Conservation (phyloP, 92 coral and sea anemone species). For the Parazoanthus atlanticus region DNA sequence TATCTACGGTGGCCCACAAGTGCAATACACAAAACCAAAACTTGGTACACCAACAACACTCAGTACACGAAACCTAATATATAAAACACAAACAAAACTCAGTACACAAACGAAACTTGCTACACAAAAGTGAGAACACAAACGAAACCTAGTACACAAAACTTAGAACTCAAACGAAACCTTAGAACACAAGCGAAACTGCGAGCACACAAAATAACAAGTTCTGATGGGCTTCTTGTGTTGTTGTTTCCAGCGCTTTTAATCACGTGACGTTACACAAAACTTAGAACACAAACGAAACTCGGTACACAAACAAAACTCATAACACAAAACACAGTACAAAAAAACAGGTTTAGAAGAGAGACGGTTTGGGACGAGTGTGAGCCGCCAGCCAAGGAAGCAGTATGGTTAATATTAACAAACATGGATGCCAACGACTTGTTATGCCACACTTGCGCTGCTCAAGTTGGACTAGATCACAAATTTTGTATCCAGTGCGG, state of each 20-base stretch:
- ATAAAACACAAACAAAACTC: too few relatives aligned
- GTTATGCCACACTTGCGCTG: constrained; percentile 27
- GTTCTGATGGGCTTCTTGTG: not conserved
- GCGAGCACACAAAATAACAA: constrained; percentile 14
- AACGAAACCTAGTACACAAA: not conserved
- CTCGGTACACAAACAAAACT: too few relatives aligned
- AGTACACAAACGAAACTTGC: not conserved
- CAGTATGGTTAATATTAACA: not conserved
- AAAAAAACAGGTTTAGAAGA: too few relatives aligned
- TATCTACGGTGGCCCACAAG: not conserved
- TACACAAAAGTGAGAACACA: too few relatives aligned
- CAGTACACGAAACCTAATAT: too few relatives aligned
- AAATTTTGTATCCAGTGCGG: constrained; percentile 28
- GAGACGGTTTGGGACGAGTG: not conserved
- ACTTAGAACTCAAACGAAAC: not conserved
- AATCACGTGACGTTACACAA: too few relatives aligned
- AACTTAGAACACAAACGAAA: not conserved
- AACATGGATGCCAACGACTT: constrained; percentile 27
- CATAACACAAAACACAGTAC: not conserved
- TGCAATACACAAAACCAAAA: constrained; percentile 18
- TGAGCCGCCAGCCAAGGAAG: not conserved
- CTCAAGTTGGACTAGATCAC: constrained; percentile 14
- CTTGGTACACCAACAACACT: not conserved
- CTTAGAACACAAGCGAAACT: not conserved
- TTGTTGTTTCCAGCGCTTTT: too few relatives aligned